These are phyloP conservation scores for Aramus guarauna DNA, from an alignment of 2,113 vertebrate genomes.

Conservation along the genomic window DNA sequence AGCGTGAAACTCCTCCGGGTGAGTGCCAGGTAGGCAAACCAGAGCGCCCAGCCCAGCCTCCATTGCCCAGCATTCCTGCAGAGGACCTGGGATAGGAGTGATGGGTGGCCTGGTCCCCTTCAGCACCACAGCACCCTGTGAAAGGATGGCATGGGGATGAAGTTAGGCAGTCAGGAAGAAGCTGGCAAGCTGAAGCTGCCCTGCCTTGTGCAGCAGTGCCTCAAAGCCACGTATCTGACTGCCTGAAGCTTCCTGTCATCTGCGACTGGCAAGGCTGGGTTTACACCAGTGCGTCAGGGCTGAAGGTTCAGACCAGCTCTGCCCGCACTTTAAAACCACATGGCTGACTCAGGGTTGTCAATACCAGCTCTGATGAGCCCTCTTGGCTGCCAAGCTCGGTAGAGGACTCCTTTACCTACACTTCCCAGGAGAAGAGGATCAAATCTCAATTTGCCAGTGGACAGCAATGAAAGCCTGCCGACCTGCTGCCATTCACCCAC, in stretches of 20 bases:
- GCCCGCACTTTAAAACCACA: neutral
- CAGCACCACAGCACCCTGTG: neutral
- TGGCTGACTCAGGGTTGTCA: too few relatives aligned
- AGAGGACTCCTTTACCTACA: neutral
- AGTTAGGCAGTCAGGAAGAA: neutral
- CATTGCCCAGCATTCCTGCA: fast-evolving
- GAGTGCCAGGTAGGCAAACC: neutral
- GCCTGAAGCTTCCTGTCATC: neutral
- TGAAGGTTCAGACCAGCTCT: neutral
- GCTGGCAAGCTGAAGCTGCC: neutral
- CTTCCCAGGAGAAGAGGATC: neutral
- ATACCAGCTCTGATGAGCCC: too few relatives aligned
- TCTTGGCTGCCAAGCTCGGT: neutral
- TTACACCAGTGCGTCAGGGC: neutral
- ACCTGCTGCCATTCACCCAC: too few relatives aligned
- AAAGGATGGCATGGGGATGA: neutral
- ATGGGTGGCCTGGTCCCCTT: neutral
- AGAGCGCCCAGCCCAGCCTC: neutral
- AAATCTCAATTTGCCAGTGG: neutral
- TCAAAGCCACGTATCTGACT: neutral
- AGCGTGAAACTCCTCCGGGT: neutral
- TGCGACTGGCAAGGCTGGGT: neutral
- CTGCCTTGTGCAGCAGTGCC: neutral
- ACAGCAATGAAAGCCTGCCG: neutral
- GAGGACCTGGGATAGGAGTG: neutral